Evolutionary conservation across 2,113 vertebrate genomes (phyloP).

Genomic region (Podarcis raffonei): DNA sequence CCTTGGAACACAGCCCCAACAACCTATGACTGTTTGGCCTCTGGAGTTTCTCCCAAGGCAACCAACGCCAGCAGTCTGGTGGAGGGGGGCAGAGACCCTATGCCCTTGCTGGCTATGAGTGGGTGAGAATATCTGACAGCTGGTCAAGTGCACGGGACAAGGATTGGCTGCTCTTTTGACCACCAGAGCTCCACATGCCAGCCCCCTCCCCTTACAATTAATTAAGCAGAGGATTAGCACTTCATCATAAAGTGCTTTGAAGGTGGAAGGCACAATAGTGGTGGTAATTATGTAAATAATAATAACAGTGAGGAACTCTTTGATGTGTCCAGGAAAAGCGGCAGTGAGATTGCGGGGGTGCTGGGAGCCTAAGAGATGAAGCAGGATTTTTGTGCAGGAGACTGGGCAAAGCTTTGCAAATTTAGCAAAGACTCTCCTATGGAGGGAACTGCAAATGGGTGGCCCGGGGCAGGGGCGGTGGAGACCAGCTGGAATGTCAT

Average conservation of each 20-base stretch:
- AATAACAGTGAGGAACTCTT: background rate
- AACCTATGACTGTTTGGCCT: no score
- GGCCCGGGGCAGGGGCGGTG: no score
- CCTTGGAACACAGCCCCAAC: no score
- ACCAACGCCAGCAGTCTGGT: no score
- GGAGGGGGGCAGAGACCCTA: no score
- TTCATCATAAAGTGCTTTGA: constrained; percentile 14
- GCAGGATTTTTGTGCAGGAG: no score
- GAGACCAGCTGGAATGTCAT: background rate
- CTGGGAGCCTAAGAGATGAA: no score
- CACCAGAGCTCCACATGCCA: background rate
- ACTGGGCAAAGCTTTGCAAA: no score
- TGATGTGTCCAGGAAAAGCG: background rate
- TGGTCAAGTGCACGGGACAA: background rate
- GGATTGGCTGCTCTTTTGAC: background rate
- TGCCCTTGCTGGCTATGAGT: no score
- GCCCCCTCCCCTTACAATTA: background rate
- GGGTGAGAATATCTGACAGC: no score
- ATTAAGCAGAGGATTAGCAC: background rate
- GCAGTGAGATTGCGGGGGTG: background rate
- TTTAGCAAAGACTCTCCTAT: background rate
- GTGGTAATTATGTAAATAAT: constrained; percentile 24
- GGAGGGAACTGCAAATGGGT: background rate
- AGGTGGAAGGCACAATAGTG: background rate
- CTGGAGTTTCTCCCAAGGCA: background rate